Conservation (phyloP, 1,140 invertebrate species). For the Oryctes rhinoceros region DNA sequence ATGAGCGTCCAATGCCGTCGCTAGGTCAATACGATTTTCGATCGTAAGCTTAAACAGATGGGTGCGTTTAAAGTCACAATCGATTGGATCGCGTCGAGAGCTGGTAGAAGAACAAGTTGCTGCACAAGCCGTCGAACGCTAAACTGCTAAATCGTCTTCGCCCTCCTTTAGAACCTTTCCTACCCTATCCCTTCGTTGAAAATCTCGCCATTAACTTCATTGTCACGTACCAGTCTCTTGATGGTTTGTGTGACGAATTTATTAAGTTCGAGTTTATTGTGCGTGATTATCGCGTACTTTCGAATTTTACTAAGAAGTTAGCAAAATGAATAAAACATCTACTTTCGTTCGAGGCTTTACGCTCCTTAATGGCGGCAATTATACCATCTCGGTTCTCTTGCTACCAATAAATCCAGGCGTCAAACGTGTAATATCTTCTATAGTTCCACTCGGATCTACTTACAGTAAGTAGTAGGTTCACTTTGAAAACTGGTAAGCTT, state of each 20-base stretch:
- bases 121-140: constrained; percentile 20
- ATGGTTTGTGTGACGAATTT: constrained; percentile 37
- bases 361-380: not conserved
- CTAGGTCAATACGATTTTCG: constrained; percentile 13
- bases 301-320: constrained; percentile 33
- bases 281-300: constrained; percentile 32
- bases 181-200: constrained; percentile 6
- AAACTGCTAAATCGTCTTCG: constrained; percentile 29
- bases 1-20: not conserved
- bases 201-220: constrained; percentile 36
- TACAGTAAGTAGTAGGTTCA: too few species aligned
- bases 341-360: not conserved
- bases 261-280: constrained; percentile 36
- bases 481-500: too few species aligned
- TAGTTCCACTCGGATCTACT: too few species aligned
- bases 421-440: too few species aligned
- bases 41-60: not conserved
- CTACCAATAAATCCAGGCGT: not conserved
- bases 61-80: not conserved
- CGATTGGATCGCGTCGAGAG: not conserved
- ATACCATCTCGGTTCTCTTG: not conserved
- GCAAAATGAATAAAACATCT: constrained; percentile 30
- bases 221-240: constrained; percentile 33
- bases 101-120: constrained; percentile 22
- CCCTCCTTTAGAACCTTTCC: not conserved